Evolutionary conservation across 2,888 invertebrate genomes (phyloP).

Genomic region (Ochropleura leucogaster): DNA sequence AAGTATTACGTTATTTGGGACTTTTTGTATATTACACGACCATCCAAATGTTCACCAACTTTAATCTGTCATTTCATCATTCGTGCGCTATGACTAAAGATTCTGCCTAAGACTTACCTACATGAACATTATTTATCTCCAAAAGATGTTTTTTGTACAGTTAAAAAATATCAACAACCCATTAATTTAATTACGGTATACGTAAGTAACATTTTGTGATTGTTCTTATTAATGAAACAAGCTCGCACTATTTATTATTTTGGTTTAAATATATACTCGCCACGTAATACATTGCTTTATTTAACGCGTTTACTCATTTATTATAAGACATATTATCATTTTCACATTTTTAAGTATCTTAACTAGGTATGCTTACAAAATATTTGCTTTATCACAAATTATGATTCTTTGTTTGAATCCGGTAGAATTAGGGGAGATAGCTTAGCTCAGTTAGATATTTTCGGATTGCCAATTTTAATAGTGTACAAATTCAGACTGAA

Average conservation of each 20-base stretch:
- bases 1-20: neutral
- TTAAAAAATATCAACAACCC: neutral
- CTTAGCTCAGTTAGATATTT: conserved; percentile 4
- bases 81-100: neutral
- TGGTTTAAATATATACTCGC: neutral
- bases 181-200: neutral
- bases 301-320: conserved; percentile 3
- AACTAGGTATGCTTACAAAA: neutral
- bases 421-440: neutral
- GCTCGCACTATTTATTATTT: conserved; percentile 2
- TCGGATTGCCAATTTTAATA: conserved; percentile 14
- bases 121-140: neutral
- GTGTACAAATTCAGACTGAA: conserved; percentile 26
- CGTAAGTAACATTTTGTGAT: neutral
- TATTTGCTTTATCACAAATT: conserved; percentile 1
- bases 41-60: neutral
- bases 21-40: neutral
- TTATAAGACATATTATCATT: neutral
- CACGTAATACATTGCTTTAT: conserved; percentile 7
- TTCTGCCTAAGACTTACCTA: neutral
- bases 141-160: neutral
- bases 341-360: neutral
- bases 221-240: conserved; percentile 3
- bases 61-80: neutral
- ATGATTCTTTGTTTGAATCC: neutral